Evolutionary conservation across 2,797 vertebrate species (phyloP), one percentile per base, ranked within the genome.

Genomic region (Danio albolineatus): DNA sequence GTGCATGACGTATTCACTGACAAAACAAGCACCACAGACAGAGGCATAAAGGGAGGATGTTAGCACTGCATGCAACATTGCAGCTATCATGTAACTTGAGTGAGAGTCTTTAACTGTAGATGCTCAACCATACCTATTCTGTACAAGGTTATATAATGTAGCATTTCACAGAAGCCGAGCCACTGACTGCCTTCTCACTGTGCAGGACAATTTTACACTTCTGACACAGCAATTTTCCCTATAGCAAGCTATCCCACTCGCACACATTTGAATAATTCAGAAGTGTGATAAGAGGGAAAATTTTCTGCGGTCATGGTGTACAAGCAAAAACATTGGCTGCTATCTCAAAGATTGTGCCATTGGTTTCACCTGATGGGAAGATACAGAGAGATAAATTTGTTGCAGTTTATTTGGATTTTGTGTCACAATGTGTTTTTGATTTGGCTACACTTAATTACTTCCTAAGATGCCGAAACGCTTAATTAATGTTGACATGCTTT

Each of bases 401-500:
- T 67, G 73, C 3, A 16, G 67, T 78, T 78, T 78, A 49, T 82
- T 66, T 51, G 17, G 10, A 9, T 57, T 66, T 39, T 59, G 70
- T 51, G 38, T 69, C 48, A 78, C 48, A 60, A 70, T 72, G 72
- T 65, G 56, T 74, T 81, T 84, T 78, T 71, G 71, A 48, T 66
- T 79, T 79, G 57, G 75, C 76, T 62, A 54, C 19, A 43, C 66
- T 79, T 78, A 83, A 81, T 81, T 78, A 72, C 73, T 73, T 76
- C 38, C 67, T 44, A 73, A 46, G 49, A 60, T 9, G 36, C 43
- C 46, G 41, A 49, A 71, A 73, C 49, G 39, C 60, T 82, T 86
- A 78, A 84, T 80, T 77, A 70, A 65, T 80, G 72, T 78, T 77
- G 77, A 84, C 67, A 82, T 54, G 62, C 64, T 65, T 77, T 16